Conservation (phyloP, 2,888 invertebrate genomes). For the Cerastis rubricosa region DNA sequence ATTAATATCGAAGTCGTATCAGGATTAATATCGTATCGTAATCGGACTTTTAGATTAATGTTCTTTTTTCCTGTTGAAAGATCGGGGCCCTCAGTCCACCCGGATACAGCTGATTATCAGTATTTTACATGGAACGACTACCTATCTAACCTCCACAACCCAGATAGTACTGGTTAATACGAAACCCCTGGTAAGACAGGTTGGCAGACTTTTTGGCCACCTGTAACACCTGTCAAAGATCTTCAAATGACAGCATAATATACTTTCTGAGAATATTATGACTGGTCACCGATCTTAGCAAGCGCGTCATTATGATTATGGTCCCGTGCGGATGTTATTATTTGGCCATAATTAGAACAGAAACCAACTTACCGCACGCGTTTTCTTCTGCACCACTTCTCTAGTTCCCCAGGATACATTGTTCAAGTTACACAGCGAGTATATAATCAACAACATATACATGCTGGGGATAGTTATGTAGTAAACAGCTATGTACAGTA, state of each 20-base stretch:
- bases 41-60: not conserved
- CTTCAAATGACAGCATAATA: not conserved
- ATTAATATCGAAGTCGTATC: not conserved
- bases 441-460: constrained; percentile 97
- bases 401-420: constrained; percentile 98
- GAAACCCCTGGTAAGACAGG: not conserved
- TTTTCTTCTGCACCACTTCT: constrained; percentile 92
- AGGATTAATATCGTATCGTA: not conserved
- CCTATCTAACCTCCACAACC: not conserved
- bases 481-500: constrained; percentile 95
- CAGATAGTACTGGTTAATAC: not conserved
- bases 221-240: not conserved
- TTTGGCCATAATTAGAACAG: not conserved
- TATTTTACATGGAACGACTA: not conserved
- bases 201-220: not conserved
- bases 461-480: constrained; percentile 97
- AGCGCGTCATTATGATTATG: not conserved
- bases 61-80: not conserved
- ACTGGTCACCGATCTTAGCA: not conserved
- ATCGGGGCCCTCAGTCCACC: not conserved
- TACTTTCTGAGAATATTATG: not conserved
- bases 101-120: not conserved
- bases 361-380: constrained; percentile 76
- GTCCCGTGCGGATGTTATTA: not conserved
- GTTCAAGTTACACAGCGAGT: constrained; percentile 97